Evolutionary conservation across 2,888 invertebrate species (phyloP).

Genomic region (Agriopis aurantiaria): DNA sequence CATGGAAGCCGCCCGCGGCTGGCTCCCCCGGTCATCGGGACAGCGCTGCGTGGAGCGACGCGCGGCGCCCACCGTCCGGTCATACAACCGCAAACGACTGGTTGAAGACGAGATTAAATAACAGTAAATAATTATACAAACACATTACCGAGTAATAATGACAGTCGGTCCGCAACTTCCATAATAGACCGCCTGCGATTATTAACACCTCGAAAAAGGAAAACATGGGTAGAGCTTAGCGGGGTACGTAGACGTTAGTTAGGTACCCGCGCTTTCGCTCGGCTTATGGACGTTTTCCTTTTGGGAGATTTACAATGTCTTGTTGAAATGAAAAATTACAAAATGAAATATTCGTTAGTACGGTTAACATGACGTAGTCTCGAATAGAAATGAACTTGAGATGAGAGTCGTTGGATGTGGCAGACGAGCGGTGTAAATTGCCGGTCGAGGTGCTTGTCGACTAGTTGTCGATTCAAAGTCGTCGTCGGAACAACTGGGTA

Average conservation of each 20-base stretch:
- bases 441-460: constrained; percentile 50
- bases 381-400: constrained; percentile 48
- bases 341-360: constrained; percentile 45
- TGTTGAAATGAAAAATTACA: constrained; percentile 56
- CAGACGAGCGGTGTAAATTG: constrained; percentile 61
- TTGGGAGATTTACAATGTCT: constrained; percentile 76
- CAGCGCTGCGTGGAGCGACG: constrained; percentile 37
- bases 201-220: constrained; percentile 70
- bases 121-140: constrained; percentile 71
- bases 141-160: constrained; percentile 70
- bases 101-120: constrained; percentile 68
- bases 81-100: constrained; percentile 72
- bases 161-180: constrained; percentile 83
- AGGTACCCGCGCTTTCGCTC: constrained; percentile 77
- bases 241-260: constrained; percentile 69
- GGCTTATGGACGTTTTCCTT: constrained; percentile 71
- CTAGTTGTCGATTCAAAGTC: constrained; percentile 45
- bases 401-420: constrained; percentile 54
- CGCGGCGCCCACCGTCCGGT: constrained; percentile 68
- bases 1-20: constrained; percentile 61
- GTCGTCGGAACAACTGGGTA: constrained; percentile 52
- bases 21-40: constrained; percentile 44
- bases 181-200: constrained; percentile 72
- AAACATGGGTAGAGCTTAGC: constrained; percentile 73
- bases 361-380: constrained; percentile 44